Percentiles rank a stretch among this genome's conserved stretches.
Evolutionary conservation across 2,113 vertebrate species (phyloP).

Genomic region (Lepus europaeus): DNA sequence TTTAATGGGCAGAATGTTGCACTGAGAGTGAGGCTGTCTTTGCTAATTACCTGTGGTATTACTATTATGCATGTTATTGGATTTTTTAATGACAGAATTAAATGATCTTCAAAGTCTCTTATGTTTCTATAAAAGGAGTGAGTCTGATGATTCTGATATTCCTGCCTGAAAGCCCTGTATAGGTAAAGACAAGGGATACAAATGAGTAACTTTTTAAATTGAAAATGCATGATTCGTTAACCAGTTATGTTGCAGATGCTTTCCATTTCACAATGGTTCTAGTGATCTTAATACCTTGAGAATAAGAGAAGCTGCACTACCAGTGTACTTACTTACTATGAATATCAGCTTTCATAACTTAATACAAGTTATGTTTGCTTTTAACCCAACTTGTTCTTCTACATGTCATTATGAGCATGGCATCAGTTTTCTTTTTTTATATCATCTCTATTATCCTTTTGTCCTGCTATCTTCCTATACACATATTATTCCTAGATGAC

Average conservation of each 20-base stretch:
- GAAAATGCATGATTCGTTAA: conserved; percentile 36
- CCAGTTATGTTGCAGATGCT: not conserved
- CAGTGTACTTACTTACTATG: not conserved
- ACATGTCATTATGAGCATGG: not conserved
- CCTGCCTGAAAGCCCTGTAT: not conserved
- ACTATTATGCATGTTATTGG: not conserved
- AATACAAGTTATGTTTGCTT: not conserved
- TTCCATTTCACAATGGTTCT: conserved; percentile 8
- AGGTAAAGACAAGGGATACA: conserved; percentile 34
- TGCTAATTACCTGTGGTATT: conserved; percentile 25
- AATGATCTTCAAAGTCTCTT: conserved; percentile 45
- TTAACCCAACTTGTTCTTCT: not conserved
- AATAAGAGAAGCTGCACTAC: not conserved
- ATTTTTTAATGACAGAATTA: conserved; percentile 48
- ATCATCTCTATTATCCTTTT: not conserved
- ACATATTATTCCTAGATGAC: not conserved
- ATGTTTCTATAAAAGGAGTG: not conserved
- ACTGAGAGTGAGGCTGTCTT: not conserved
- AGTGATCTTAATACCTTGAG: not conserved
- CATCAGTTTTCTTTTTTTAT: conserved; percentile 2
- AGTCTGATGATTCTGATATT: conserved; percentile 23
- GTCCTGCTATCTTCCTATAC: not conserved
- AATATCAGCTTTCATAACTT: conserved; percentile 26
- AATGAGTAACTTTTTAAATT: conserved; percentile 44
- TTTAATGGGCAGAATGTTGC: not conserved